Evolutionary conservation across 1,140 invertebrate species (phyloP), one percentile per base, ranked within the genome.

Genomic region (Pachypsylla venusta): DNA sequence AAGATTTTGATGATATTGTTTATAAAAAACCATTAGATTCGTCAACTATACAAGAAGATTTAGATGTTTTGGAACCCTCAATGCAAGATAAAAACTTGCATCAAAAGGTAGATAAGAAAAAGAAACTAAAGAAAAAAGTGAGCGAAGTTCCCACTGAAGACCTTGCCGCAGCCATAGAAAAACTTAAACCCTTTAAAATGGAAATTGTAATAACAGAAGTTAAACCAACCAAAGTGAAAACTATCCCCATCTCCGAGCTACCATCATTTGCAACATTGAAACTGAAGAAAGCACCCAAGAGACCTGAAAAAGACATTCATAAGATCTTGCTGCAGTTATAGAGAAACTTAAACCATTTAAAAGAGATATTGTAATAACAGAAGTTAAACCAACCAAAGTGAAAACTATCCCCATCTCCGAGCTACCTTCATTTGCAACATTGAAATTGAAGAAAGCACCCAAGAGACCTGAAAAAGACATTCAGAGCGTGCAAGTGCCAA

Each of bases 381-480:
- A 48, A 22, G 42, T 72, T 1, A 74, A 69, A 62, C 70, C 70
- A 53, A 72, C 65, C 19, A 76, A 74, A 67, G 65, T 71, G 54
- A 74, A 70, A 65, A 73, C 70, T 27, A 67, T 61, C 64, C 19
- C 72, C 35, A 65, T 70, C 55, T 67, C 73, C 59, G 72, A 74
- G 58, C 67, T 76, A n/a, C 74, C 76, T 16, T 74, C 78, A 59
- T 84, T 82, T 64, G 76, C 75, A 19, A 70, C 75, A 60, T 73
- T 82, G 13, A 82, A 83, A 73, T 70, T 84, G 27, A 83, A 80
- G 64, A 84, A 83, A 70, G 69, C 73, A 1, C 61, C 70, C 25
- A 59, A 68, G n/a, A 65, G 68, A 60, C 63, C 72, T 20, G 73
- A 74, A 55, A 79, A 78, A 69, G 74, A 76, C 63, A 59, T 67